Evolutionary conservation across 1,140 invertebrate genomes (phyloP), one percentile per base, ranked within the genome.

Genomic region (Drosophila athabasca): DNA sequence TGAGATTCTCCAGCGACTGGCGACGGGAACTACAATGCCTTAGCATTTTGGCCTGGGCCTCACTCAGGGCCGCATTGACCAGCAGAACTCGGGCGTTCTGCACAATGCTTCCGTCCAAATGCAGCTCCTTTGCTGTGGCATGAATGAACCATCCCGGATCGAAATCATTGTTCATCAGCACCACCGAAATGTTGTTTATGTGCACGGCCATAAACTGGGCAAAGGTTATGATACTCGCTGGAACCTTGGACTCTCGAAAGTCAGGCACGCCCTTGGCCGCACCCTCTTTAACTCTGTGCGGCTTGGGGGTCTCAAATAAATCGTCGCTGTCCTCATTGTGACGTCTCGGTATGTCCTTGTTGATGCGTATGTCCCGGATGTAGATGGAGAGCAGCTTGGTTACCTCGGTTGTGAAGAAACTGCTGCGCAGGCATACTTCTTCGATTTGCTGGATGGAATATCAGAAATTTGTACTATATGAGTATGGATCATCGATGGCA

Each of bases 191-290:
- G 88, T 97, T 97, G 71, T 95, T 95, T 31, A 98, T 93, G 83
- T 97, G 95, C 24, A 98, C 94, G n/a, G 96, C 95, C 94, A 97
- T 96, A 91, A 97, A 97, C 95, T 97, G 96, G 73, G 96, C 95
- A 93, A 97, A 95, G 80, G 95, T 96, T 55, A 96, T 95, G 59
- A 97, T 94, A 82, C 95, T 95, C 2, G 95, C 94, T 17, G 96
- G 95, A 67, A 97, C 93, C 90, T 95, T 96, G 64, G 94, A 94
- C 76, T 95, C 93, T 65, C 95, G 92, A 88, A 96, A 96, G 92
- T 96, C 95, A 26, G 95, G 83, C 15, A 94, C 87, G 58, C 92
- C 85, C 77, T 83, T 92, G 65, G 51, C 68, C 60, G 60, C 74
- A 44, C 15, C 2, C 1, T 17, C 39, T 31, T 50, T 49, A 1